These are phyloP conservation scores for Aromia moschata DNA, from an alignment of 2,888 invertebrate species.

Conservation along the genomic window DNA sequence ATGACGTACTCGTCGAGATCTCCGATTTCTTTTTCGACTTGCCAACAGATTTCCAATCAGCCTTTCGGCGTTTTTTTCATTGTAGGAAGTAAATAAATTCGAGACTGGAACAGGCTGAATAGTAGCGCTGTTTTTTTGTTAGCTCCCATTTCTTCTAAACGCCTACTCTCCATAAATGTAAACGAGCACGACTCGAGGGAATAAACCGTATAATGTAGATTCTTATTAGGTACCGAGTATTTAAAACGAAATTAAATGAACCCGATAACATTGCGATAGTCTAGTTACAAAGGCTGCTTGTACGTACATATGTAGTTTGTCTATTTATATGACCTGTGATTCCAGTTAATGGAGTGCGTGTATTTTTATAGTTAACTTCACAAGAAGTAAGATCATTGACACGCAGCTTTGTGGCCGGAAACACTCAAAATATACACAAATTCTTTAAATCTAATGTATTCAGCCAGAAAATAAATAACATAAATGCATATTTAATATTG, in stretches of 20 bases:
- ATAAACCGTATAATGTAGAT: too few relatives aligned
- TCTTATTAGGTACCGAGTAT: too few relatives aligned
- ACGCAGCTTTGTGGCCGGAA: neutral
- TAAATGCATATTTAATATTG: too few relatives aligned
- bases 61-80: neutral
- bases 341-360: neutral
- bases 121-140: neutral
- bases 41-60: neutral
- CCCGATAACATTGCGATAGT: too few relatives aligned
- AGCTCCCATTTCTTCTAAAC: neutral
- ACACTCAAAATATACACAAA: neutral
- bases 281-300: neutral
- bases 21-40: too few relatives aligned
- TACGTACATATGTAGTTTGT: neutral
- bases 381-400: neutral
- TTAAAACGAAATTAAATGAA: too few relatives aligned
- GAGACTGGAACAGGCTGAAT: neutral
- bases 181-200: neutral
- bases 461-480: too few relatives aligned
- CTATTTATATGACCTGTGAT: neutral
- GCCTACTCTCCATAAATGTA: neutral
- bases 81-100: too few relatives aligned
- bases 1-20: too few relatives aligned
- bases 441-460: neutral
- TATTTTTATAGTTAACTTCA: neutral